A percentile compares a stretch with the other conserved stretches of the same genome.
phyloP scores from a whole-genome alignment of 1,140 invertebrate genomes.

The Bradynema listronoti region DNA sequence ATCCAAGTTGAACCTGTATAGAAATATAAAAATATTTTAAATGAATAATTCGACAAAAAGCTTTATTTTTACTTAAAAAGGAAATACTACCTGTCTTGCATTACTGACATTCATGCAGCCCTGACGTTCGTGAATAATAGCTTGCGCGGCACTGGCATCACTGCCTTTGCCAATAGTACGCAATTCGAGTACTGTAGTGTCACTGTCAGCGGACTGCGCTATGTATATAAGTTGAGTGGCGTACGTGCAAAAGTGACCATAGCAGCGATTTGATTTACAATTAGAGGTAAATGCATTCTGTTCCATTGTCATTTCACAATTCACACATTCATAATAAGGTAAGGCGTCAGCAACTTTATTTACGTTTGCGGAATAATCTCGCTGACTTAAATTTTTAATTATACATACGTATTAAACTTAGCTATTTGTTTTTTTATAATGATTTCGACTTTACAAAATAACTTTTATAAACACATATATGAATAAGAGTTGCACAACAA shows the following conservation, averaged over 20 bases:
- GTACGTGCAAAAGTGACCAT: slow-evolving; percentile 49
- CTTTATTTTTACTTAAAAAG: background rate
- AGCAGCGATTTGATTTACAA: slow-evolving; percentile 46
- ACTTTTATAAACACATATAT: no score
- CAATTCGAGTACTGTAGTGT: no score
- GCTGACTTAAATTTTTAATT: no score
- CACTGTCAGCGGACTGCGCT: background rate
- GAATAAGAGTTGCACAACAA: no score
- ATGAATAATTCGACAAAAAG: background rate
- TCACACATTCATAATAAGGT: slow-evolving; percentile 48
- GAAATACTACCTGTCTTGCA: background rate
- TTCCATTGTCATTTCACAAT: slow-evolving; percentile 46
- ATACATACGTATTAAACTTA: no score
- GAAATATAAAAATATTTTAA: background rate
- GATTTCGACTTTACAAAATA: no score
- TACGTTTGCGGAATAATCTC: no score
- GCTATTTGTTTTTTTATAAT: no score
- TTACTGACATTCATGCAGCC: background rate
- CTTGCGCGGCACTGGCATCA: background rate
- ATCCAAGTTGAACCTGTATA: slow-evolving; percentile 45
- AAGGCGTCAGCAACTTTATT: no score
- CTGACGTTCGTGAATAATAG: slow-evolving; percentile 2
- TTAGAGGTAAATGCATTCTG: slow-evolving; percentile 41
- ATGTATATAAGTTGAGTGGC: slow-evolving; percentile 36
- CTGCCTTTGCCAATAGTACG: no score